A percentile compares a stretch with the other conserved stretches of the same genome.
Evolutionary conservation across 23 tunicate species (phyloP).

Genomic region (Trididemnum nubilum): DNA sequence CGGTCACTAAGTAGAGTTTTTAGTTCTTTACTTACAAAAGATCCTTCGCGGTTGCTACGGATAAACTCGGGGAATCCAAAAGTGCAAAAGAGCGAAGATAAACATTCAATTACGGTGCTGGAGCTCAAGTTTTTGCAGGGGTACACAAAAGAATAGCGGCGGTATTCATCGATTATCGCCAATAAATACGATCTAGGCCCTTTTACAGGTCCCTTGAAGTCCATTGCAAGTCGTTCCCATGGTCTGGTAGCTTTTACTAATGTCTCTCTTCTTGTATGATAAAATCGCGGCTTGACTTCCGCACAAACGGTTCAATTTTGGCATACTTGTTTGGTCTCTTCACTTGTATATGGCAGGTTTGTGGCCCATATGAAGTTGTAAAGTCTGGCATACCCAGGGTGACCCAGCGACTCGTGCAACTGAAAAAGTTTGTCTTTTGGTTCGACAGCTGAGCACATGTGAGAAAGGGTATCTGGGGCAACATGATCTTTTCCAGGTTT

Average conservation of each 20-base stretch:
- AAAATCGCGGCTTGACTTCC: conserved; percentile 29
- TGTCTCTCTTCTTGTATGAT: neutral
- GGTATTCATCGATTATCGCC: conserved; percentile 31
- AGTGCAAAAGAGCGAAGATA: conserved; percentile 5
- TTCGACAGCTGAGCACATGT: neutral
- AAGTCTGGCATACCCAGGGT: neutral
- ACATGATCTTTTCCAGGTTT: conserved; percentile 15
- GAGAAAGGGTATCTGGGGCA: conserved; percentile 17
- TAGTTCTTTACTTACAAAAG: neutral
- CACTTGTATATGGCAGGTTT: conserved; percentile 23
- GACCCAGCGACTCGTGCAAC: neutral
- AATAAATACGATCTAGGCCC: conserved; percentile 25
- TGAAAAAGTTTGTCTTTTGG: neutral
- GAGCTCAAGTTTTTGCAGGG: too few relatives aligned
- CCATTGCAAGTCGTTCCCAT: conserved; percentile 24
- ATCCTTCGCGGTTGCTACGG: neutral
- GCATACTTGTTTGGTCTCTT: neutral
- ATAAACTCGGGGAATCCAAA: conserved; percentile 11
- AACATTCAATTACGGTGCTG: too few relatives aligned
- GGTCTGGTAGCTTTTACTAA: conserved; percentile 28
- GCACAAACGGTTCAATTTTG: conserved; percentile 18
- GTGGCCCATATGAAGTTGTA: neutral
- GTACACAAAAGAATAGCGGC: conserved; percentile 30
- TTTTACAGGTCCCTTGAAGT: conserved; percentile 42
- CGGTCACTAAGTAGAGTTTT: neutral